Evolutionary conservation across 1,140 invertebrate species (phyloP).

Genomic region (Carposina sasakii): DNA sequence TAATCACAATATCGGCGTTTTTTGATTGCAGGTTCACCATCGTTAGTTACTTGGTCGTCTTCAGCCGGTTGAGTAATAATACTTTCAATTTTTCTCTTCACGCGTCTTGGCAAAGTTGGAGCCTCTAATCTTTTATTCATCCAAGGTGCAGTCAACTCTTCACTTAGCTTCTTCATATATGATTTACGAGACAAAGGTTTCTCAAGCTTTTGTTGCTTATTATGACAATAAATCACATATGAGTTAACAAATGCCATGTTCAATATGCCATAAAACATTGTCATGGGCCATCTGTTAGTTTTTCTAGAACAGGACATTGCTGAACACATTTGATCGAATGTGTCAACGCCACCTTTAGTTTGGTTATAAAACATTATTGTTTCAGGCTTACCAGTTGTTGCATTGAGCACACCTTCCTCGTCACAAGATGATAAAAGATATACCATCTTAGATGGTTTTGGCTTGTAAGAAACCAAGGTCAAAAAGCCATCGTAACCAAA

Average conservation of each 20-base stretch:
- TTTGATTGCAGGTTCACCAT: too few relatives aligned
- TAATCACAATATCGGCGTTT: too few relatives aligned
- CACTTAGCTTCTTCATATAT: too few relatives aligned
- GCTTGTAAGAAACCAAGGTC: slow-evolving; percentile 41
- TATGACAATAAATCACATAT: too few relatives aligned
- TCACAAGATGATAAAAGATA: slow-evolving; percentile 41
- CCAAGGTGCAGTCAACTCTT: too few relatives aligned
- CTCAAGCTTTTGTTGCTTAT: too few relatives aligned
- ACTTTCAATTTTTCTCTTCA: too few relatives aligned
- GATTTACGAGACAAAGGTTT: too few relatives aligned
- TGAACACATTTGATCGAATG: slow-evolving; percentile 59
- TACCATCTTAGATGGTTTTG: slow-evolving; percentile 44
- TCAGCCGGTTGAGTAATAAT: too few relatives aligned
- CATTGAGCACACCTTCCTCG: slow-evolving; percentile 18
- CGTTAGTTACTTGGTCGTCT: too few relatives aligned
- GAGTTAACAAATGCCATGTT: slow-evolving; percentile 25
- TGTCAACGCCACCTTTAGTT: slow-evolving; percentile 58
- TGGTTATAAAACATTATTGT: slow-evolving; percentile 56
- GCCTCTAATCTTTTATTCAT: too few relatives aligned
- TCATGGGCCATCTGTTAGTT: slow-evolving; percentile 46
- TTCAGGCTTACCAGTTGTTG: slow-evolving; percentile 40
- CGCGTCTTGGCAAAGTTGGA: too few relatives aligned
- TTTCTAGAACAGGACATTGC: slow-evolving; percentile 35
- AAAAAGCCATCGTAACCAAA: slow-evolving; percentile 34
- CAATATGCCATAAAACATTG: slow-evolving; percentile 18